Conservation (phyloP, 2,888 invertebrate species). For the Hedychridium roseum region DNA sequence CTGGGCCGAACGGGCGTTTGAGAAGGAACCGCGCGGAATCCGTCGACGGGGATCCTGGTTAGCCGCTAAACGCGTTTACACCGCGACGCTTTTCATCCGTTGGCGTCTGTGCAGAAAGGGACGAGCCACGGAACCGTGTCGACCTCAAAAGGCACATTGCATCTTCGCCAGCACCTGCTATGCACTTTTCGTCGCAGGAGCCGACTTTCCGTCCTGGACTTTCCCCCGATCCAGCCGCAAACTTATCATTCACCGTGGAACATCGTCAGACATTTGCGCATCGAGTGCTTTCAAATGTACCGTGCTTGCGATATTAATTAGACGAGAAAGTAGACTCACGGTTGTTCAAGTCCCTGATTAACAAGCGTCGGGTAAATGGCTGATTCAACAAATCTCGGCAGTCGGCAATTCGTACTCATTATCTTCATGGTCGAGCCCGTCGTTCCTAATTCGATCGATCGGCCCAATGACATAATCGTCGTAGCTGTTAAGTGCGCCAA, state of each 20-base stretch:
- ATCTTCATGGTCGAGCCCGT: no score
- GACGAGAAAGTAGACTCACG: slow-evolving; percentile 1
- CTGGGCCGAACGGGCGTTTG: no score
- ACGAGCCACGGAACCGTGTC: no score
- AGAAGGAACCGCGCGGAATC: no score
- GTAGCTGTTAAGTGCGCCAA: slow-evolving; percentile 1
- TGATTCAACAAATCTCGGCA: no score
- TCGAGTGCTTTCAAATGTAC: slow-evolving; percentile 1
- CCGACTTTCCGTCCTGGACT: no score
- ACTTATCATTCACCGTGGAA: not conserved
- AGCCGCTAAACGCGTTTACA: slow-evolving; percentile 15
- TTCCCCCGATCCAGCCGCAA: no score
- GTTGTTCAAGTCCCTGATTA: not conserved
- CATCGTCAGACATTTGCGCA: not conserved
- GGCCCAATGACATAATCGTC: slow-evolving; percentile 5
- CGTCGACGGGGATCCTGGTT: not conserved
- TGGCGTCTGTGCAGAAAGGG: no score
- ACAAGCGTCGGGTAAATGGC: no score
- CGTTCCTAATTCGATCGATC: no score
- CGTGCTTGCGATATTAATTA: not conserved
- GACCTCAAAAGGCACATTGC: slow-evolving; percentile 11
- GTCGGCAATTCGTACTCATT: no score
- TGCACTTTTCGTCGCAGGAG: not conserved
- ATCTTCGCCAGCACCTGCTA: slow-evolving; percentile 1
- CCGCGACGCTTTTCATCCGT: slow-evolving; percentile 9